phyloP scores from a whole-genome alignment of 2,113 vertebrate genomes.

The Lutjanus erythropterus region DNA sequence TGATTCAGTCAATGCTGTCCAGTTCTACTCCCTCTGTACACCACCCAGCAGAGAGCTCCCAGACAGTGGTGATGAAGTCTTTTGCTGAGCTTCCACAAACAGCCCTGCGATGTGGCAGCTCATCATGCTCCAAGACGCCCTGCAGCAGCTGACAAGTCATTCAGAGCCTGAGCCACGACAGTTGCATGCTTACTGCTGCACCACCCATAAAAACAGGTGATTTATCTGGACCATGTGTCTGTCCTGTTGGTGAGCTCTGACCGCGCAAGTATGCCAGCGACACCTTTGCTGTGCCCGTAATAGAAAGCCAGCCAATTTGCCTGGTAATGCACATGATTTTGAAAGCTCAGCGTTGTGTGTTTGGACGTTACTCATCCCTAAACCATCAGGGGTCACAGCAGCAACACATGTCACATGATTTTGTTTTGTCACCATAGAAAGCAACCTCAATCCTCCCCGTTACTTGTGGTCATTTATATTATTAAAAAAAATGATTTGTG shows the following conservation, averaged over 20 bases:
- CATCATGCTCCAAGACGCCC: constrained; percentile 50
- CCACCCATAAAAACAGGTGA: constrained; percentile 72
- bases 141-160: constrained; percentile 77
- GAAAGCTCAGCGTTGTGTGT: constrained; percentile 38
- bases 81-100: constrained; percentile 54
- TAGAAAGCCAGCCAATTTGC: constrained; percentile 60
- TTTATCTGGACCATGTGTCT: constrained; percentile 77
- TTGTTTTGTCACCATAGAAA: not conserved
- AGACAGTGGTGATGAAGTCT: constrained; percentile 39
- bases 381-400: constrained; percentile 39
- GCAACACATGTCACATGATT: constrained; percentile 34
- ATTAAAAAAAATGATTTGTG: not conserved
- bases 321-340: constrained; percentile 51
- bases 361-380: constrained; percentile 35
- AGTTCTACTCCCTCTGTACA: not conserved
- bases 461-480: not conserved
- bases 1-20: not conserved
- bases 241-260: constrained; percentile 67
- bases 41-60: not conserved
- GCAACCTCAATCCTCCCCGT: not conserved
- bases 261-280: constrained; percentile 65
- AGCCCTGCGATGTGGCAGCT: constrained; percentile 52
- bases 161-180: constrained; percentile 41
- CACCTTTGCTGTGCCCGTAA: constrained; percentile 57
- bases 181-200: constrained; percentile 67